A percentile compares a stretch with the other conserved stretches of the same genome.
Conservation (phyloP, 2,888 invertebrate genomes). For the Drosophila setosimentum region DNA sequence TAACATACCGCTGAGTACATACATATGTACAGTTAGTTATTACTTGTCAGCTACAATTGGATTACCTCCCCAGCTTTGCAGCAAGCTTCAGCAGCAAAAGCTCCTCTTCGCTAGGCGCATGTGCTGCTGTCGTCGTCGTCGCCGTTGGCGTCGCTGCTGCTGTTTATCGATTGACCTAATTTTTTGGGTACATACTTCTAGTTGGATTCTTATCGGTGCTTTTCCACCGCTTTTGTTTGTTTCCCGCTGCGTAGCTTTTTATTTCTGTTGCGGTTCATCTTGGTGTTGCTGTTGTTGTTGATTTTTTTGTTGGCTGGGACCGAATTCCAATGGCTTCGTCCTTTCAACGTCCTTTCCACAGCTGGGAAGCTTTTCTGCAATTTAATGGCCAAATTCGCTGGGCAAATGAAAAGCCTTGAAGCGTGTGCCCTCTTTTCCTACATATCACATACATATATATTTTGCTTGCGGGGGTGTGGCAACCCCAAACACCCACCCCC, state of each 20-base stretch:
- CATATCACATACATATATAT: constrained; percentile 4
- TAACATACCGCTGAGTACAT: constrained; percentile 16
- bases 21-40: constrained; percentile 43
- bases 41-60: constrained; percentile 65
- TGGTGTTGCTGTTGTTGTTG: neutral
- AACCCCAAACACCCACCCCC: neutral
- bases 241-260: constrained; percentile 10
- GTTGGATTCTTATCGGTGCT: constrained; percentile 31
- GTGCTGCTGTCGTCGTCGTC: constrained; percentile 47
- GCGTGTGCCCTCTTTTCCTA: constrained; percentile 25
- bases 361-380: constrained; percentile 44
- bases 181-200: constrained; percentile 44
- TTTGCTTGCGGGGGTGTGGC: constrained; percentile 28
- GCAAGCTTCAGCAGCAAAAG: constrained; percentile 41
- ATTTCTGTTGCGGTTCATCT: neutral
- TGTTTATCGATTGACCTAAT: constrained; percentile 77
- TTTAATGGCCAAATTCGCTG: constrained; percentile 46
- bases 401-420: constrained; percentile 36
- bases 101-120: constrained; percentile 61
- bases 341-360: constrained; percentile 76
- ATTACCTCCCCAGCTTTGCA: constrained; percentile 53
- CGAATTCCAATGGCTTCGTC: constrained; percentile 71
- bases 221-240: constrained; percentile 3
- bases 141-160: constrained; percentile 26
- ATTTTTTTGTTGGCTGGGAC: constrained; percentile 5